phyloP scores from a whole-genome alignment of 2,888 invertebrate species.

The Tinea semifulvella region DNA sequence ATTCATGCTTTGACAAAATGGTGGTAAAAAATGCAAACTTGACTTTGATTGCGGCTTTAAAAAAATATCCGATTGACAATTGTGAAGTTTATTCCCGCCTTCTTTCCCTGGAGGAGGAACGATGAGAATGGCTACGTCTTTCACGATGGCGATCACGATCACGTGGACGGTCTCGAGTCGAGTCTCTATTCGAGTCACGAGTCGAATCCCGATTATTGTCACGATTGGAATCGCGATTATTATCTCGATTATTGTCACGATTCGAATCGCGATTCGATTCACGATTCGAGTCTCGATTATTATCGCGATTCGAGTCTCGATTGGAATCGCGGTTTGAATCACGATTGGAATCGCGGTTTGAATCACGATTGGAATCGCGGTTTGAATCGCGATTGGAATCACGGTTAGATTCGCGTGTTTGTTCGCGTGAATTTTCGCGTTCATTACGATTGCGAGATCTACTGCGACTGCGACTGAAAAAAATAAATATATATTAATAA shows the following conservation, averaged over 20 bases:
- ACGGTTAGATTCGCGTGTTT: slow-evolving; percentile 11
- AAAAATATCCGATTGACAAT: too few species aligned
- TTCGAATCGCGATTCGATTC: slow-evolving; percentile 2
- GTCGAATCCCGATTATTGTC: neutral
- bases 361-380: slow-evolving; percentile 12
- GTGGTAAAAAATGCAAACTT: too few species aligned
- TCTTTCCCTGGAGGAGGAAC: slow-evolving; percentile 46
- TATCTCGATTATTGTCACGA: neutral
- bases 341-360: slow-evolving; percentile 14
- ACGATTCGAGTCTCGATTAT: slow-evolving; percentile 21
- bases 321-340: slow-evolving; percentile 13
- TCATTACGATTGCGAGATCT: too few species aligned
- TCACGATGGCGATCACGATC: slow-evolving; percentile 27
- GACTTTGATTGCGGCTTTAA: too few species aligned
- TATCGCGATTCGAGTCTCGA: slow-evolving; percentile 16
- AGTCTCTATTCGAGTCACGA: slow-evolving; percentile 24
- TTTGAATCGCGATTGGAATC: slow-evolving; percentile 12
- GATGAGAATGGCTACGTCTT: slow-evolving; percentile 47
- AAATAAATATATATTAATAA: too few species aligned
- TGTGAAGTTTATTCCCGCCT: slow-evolving; percentile 39
- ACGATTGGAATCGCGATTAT: neutral
- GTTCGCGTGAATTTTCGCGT: too few species aligned
- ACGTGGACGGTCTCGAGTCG: neutral
- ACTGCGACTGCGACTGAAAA: too few species aligned
- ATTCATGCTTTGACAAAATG: too few species aligned